Conservation (phyloP, 2,888 invertebrate species). For the Thereva unica region DNA sequence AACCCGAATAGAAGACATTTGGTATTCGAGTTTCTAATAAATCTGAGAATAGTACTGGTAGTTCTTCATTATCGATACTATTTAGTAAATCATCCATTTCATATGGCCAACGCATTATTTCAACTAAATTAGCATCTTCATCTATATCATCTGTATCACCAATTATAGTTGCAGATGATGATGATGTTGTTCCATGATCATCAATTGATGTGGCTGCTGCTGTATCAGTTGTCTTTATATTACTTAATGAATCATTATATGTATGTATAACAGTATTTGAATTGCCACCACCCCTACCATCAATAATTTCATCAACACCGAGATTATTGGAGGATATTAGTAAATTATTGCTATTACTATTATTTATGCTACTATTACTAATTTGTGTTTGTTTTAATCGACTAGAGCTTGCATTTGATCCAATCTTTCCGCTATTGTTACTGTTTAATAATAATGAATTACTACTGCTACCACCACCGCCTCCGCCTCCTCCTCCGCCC, state of each 20-base stretch:
- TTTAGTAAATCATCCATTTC: constrained; percentile 86
- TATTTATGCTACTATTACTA: constrained; percentile 39
- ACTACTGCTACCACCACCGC: neutral
- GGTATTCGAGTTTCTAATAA: constrained; percentile 81
- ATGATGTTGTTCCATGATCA: neutral
- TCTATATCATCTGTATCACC: constrained; percentile 38
- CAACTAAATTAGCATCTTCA: constrained; percentile 69
- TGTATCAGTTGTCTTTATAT: constrained; percentile 12
- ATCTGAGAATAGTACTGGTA: constrained; percentile 85
- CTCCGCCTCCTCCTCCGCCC: constrained; percentile 10
- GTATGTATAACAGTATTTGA: constrained; percentile 17
- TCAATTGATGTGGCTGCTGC: constrained; percentile 19
- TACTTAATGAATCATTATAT: constrained; percentile 19
- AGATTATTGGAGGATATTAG: constrained; percentile 36
- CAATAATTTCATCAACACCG: constrained; percentile 32
- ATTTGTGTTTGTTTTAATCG: constrained; percentile 42
- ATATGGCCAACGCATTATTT: constrained; percentile 83
- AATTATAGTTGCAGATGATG: constrained; percentile 9
- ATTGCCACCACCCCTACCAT: constrained; percentile 31
- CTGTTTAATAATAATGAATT: neutral
- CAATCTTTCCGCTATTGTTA: constrained; percentile 27
- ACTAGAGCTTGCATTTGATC: constrained; percentile 42
- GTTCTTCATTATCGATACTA: constrained; percentile 87
- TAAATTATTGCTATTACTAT: constrained; percentile 41
- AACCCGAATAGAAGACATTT: constrained; percentile 87